Evolutionary conservation across 2,888 invertebrate genomes (phyloP).

Genomic region (Herminia tarsipennalis): DNA sequence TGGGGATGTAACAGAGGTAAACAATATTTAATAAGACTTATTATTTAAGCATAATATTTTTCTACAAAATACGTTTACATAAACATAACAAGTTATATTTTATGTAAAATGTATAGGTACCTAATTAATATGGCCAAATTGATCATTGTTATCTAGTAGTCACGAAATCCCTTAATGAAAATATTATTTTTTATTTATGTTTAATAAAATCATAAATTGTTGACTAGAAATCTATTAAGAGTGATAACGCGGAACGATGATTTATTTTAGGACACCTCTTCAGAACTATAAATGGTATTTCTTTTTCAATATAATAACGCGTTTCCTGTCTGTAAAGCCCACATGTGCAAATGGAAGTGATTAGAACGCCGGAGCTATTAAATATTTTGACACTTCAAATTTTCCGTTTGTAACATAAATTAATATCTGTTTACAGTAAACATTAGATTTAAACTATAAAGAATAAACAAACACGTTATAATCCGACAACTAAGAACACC

Average conservation of each 20-base stretch:
- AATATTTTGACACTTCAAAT: conserved; percentile 48
- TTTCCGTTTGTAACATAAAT: conserved; percentile 34
- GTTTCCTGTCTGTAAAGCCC: conserved; percentile 32
- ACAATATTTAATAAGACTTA: too few species aligned
- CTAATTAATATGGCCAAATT: too few species aligned
- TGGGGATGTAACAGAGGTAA: too few species aligned
- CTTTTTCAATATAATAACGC: conserved; percentile 50
- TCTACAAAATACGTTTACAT: background rate
- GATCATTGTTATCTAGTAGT: too few species aligned
- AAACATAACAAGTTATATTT: too few species aligned
- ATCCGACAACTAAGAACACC: conserved; percentile 47
- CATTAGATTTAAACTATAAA: conserved; percentile 41
- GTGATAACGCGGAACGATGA: conserved; percentile 43
- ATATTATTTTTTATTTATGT: too few species aligned
- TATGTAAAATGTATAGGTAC: too few species aligned
- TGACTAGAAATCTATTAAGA: conserved; percentile 53
- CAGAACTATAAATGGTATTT: conserved; percentile 56
- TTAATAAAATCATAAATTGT: conserved; percentile 20
- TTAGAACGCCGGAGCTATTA: conserved; percentile 35
- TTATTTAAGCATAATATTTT: too few species aligned
- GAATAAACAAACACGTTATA: conserved; percentile 46
- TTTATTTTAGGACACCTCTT: conserved; percentile 55
- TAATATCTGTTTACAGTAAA: conserved; percentile 44
- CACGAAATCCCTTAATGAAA: too few species aligned
- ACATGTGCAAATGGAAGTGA: conserved; percentile 46